Evolutionary conservation across 53 echinoderm and acorn worm species (phyloP).

Genomic region (Zoroaster sp.): DNA sequence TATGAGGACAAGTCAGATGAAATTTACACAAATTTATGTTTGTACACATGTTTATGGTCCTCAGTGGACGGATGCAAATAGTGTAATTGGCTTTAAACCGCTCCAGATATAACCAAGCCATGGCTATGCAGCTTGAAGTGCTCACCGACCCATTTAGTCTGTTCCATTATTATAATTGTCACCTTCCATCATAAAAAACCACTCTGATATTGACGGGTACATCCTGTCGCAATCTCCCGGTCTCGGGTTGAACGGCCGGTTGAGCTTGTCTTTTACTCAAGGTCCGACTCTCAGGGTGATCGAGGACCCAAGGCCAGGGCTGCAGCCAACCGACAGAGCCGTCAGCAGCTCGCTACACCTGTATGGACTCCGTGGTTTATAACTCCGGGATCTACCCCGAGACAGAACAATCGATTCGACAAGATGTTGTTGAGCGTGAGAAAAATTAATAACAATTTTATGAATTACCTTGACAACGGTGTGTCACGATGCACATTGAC

Average conservation of each 20-base stretch:
- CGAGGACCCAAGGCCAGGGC: slow-evolving; percentile 9
- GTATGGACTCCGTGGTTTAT: too few relatives aligned
- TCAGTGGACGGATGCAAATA: too few relatives aligned
- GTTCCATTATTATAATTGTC: slow-evolving; percentile 22
- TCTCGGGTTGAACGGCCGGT: slow-evolving; percentile 26
- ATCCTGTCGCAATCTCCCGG: background rate
- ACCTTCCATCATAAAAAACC: slow-evolving; percentile 32
- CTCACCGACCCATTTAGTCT: background rate
- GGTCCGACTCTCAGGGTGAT: background rate
- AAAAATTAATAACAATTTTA: background rate
- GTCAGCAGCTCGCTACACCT: too few relatives aligned
- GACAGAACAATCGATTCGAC: background rate
- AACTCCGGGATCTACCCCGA: background rate
- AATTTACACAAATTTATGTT: too few relatives aligned
- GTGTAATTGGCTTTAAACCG: too few relatives aligned
- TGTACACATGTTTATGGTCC: too few relatives aligned
- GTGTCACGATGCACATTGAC: background rate
- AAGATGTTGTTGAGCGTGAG: background rate
- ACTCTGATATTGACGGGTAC: slow-evolving; percentile 14
- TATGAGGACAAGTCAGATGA: too few relatives aligned
- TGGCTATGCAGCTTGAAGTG: background rate
- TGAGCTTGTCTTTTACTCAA: too few relatives aligned
- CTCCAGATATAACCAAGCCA: slow-evolving; percentile 29
- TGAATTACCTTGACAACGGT: background rate
- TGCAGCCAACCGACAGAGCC: background rate